Percentiles rank a stretch among this genome's conserved stretches.
Conservation (phyloP, 2,113 vertebrate species). For the Pteruthius melanotis region DNA sequence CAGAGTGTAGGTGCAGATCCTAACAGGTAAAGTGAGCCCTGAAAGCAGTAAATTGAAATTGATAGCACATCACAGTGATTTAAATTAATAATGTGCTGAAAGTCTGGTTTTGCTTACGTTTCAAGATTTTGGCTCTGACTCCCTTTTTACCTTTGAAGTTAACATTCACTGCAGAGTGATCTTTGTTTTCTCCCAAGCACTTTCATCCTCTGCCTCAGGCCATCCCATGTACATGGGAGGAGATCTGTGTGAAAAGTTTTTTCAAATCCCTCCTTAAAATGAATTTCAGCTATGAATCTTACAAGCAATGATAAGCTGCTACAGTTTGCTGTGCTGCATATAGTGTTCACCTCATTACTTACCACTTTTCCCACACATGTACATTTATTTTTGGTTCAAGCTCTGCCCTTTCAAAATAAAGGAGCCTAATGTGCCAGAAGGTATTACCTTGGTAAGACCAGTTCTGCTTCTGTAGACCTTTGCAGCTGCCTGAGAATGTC, state of each 20-base stretch:
- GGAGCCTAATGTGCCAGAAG: background rate
- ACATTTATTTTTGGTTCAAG: background rate
- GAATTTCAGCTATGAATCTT: background rate
- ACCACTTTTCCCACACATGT: background rate
- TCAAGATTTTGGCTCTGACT: background rate
- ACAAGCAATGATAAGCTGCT: background rate
- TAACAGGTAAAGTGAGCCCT: background rate
- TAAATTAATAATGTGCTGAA: background rate
- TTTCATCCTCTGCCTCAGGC: conserved; percentile 27
- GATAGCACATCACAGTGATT: background rate
- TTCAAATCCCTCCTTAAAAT: conserved; percentile 2
- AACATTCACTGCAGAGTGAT: background rate
- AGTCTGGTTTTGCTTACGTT: conserved; percentile 30
- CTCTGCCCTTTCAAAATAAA: background rate
- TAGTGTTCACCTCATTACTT: background rate
- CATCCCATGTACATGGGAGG: background rate
- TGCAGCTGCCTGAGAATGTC: background rate
- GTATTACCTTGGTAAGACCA: background rate
- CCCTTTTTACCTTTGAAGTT: conserved; percentile 19
- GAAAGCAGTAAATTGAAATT: background rate
- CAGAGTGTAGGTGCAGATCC: background rate
- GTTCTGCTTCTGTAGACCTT: background rate
- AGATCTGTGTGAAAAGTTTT: background rate
- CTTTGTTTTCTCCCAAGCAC: conserved; percentile 1
- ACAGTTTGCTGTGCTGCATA: background rate